phyloP scores from a whole-genome alignment of 2,797 vertebrate species.

The Coregonus ussuriensis region DNA sequence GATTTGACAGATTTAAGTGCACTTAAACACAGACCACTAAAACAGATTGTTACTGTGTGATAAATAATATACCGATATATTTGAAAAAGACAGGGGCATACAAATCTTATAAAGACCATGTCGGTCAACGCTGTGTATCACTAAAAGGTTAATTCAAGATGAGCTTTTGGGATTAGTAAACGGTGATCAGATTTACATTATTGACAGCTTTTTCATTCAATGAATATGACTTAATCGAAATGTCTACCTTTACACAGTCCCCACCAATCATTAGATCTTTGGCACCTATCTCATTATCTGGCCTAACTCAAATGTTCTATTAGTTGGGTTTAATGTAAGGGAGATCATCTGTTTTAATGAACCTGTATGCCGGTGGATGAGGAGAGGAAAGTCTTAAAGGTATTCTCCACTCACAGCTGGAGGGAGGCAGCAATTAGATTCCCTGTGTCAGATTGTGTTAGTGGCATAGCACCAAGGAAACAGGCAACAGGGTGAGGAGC shows the following conservation, averaged over 20 bases:
- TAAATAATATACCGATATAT: not conserved
- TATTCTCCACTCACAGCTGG: slow-evolving; percentile 18
- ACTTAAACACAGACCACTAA: not conserved
- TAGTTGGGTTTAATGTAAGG: slow-evolving; percentile 30
- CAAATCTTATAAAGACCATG: not conserved
- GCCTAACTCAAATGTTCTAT: slow-evolving; percentile 33
- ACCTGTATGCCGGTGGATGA: not conserved
- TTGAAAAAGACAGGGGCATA: not conserved
- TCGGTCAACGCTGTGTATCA: not conserved
- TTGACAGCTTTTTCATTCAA: not conserved
- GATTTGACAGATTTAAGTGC: slow-evolving; percentile 10
- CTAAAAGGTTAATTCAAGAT: not conserved
- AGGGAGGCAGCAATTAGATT: slow-evolving; percentile 13
- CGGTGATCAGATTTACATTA: not conserved
- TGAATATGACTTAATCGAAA: not conserved
- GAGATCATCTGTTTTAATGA: slow-evolving; percentile 24
- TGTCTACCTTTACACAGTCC: not conserved
- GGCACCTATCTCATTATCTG: slow-evolving; percentile 35
- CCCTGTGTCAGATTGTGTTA: slow-evolving; percentile 18
- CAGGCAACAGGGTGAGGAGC: not conserved
- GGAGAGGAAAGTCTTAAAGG: slow-evolving; percentile 18
- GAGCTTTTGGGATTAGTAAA: not conserved
- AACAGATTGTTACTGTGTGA: not conserved
- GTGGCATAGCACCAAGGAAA: not conserved
- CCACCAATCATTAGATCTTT: slow-evolving; percentile 18